Conservation (phyloP, 2,113 vertebrate species). For the Ptilonorhynchus violaceus region DNA sequence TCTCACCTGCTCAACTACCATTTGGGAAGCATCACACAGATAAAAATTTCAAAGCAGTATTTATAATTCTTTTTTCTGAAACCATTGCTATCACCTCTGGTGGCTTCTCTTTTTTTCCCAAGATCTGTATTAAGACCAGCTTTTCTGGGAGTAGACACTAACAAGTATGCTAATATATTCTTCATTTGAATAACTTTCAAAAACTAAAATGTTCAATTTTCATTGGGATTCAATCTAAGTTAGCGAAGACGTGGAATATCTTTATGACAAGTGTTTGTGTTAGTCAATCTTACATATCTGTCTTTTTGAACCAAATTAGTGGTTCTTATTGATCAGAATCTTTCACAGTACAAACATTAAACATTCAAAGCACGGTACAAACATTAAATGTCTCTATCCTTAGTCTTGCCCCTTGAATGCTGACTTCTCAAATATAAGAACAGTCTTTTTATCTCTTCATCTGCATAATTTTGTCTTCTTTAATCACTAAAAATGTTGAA, state of each 20-base stretch:
- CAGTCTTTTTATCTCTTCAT: neutral
- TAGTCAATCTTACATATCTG: neutral
- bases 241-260: neutral
- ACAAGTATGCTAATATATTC: neutral
- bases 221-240: neutral
- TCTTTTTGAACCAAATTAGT: neutral
- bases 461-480: neutral
- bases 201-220: neutral
- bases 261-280: neutral
- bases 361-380: neutral
- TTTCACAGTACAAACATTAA: neutral
- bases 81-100: neutral
- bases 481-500: accelerated
- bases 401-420: neutral
- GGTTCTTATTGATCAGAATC: neutral
- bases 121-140: neutral
- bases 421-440: neutral
- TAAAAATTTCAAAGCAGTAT: neutral
- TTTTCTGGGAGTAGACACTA: neutral
- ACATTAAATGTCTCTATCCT: neutral
- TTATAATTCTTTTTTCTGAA: neutral
- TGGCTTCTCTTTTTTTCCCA: neutral
- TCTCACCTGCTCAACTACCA: neutral
- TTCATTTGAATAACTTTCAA: neutral
- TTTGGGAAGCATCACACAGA: neutral